phyloP scores from a whole-genome alignment of 2,113 vertebrate genomes.

The Ginglymostoma cirratum region DNA sequence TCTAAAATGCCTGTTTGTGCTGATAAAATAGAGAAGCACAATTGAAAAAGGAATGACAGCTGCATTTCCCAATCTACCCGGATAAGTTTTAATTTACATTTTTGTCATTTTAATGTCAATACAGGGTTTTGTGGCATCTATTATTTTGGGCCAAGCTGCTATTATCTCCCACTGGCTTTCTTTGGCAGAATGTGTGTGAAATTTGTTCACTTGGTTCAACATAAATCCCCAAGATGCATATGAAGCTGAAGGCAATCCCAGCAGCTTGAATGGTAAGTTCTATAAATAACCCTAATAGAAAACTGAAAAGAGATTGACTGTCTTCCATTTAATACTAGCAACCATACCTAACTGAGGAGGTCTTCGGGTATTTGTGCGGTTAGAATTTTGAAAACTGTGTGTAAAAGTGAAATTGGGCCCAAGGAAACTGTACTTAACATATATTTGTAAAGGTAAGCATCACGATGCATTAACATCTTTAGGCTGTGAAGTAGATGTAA shows the following conservation, averaged over 20 bases:
- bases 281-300: constrained; percentile 28
- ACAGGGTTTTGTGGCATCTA: neutral
- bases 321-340: neutral
- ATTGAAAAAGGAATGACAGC: neutral
- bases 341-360: neutral
- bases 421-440: no score
- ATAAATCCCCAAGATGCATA: constrained; percentile 11
- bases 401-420: no score
- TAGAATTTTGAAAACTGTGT: neutral
- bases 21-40: neutral
- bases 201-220: neutral
- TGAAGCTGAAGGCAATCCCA: constrained; percentile 22
- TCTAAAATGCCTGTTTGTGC: neutral
- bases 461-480: no score
- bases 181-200: constrained; percentile 11
- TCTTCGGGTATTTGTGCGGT: neutral
- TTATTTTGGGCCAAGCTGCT: constrained; percentile 9
- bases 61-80: neutral
- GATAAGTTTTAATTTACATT: neutral
- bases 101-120: neutral
- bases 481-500: no score
- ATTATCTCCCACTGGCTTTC: neutral
- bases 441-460: no score
- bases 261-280: constrained; percentile 4
- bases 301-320: constrained; percentile 14